phyloP scores from a whole-genome alignment of 2,113 vertebrate genomes.

The Tichodroma muraria region DNA sequence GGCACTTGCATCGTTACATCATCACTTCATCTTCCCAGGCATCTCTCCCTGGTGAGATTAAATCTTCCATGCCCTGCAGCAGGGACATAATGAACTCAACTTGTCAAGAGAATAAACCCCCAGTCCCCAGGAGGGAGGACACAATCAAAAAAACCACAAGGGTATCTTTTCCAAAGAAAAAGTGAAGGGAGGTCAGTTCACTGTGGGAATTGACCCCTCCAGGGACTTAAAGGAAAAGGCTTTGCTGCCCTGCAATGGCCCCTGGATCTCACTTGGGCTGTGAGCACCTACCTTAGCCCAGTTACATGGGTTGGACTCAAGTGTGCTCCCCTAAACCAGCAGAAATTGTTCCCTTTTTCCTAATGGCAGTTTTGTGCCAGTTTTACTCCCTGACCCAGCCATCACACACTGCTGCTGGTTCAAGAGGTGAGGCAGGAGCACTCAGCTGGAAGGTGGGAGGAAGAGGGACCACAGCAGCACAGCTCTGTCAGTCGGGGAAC shows the following conservation, averaged over 20 bases:
- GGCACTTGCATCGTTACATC: background rate
- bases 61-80: background rate
- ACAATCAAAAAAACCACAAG: background rate
- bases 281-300: background rate
- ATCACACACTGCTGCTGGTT: background rate
- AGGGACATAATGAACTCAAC: background rate
- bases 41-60: background rate
- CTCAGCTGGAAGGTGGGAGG: background rate
- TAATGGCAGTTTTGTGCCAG: background rate
- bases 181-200: background rate
- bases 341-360: background rate
- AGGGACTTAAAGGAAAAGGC: background rate
- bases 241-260: background rate
- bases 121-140: background rate
- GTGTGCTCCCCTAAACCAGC: background rate
- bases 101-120: constrained; percentile 20
- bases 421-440: background rate
- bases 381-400: background rate
- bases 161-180: background rate
- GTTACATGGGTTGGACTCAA: background rate
- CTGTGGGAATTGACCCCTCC: background rate
- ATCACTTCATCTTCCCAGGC: background rate
- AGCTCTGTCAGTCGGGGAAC: background rate
- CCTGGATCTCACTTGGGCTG: background rate
- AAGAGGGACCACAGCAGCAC: background rate